Conservation (phyloP, 2,888 invertebrate genomes). For the Bhutanitis thaidina region DNA sequence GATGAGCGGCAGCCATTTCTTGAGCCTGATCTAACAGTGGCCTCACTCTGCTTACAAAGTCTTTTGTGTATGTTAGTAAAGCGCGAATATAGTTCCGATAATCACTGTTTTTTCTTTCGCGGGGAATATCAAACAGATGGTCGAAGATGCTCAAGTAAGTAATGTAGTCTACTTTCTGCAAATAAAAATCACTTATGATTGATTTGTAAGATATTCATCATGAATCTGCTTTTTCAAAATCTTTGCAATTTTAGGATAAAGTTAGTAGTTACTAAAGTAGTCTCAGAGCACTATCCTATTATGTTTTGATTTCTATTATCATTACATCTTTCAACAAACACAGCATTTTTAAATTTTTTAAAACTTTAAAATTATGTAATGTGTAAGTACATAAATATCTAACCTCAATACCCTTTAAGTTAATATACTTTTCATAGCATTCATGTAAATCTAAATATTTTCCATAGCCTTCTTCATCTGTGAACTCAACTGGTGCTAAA, state of each 20-base stretch:
- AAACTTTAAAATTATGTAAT: too few relatives aligned
- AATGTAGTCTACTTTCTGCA: conserved; percentile 95
- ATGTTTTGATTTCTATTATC: too few relatives aligned
- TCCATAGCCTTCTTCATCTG: conserved; percentile 99
- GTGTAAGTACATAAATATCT: neutral
- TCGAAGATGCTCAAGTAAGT: conserved; percentile 96
- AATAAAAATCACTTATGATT: conserved; percentile 21
- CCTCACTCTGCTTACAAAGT: conserved; percentile 90
- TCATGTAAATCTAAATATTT: conserved; percentile 98
- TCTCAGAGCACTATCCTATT: too few relatives aligned
- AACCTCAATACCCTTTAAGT: conserved; percentile 97
- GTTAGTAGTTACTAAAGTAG: too few relatives aligned
- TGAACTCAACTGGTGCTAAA: conserved; percentile 93
- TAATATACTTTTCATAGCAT: conserved; percentile 97
- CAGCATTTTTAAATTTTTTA: too few relatives aligned
- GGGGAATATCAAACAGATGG: conserved; percentile 96
- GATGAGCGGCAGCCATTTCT: conserved; percentile 88
- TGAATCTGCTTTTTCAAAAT: too few relatives aligned
- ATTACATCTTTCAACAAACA: too few relatives aligned
- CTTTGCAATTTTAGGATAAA: too few relatives aligned
- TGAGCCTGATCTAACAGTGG: conserved; percentile 91
- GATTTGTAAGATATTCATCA: too few relatives aligned
- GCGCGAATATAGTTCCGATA: conserved; percentile 91
- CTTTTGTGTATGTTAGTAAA: conserved; percentile 91
- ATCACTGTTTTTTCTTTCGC: conserved; percentile 92